phyloP scores from a whole-genome alignment of 2,113 vertebrate species.

The Capricornis sumatraensis region DNA sequence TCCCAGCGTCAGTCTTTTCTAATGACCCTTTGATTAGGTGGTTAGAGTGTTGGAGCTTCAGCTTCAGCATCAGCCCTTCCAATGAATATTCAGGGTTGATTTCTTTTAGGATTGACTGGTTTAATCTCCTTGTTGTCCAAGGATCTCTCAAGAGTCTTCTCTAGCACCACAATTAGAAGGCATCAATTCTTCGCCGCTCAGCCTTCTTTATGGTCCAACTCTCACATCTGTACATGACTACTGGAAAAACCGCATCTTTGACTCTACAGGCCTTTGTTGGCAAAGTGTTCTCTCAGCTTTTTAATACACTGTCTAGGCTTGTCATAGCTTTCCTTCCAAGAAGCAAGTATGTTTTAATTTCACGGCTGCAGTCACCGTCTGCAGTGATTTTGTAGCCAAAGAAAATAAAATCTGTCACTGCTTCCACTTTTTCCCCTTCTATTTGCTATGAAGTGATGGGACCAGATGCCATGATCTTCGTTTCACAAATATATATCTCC shows the following conservation, averaged over 20 bases:
- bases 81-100: not conserved
- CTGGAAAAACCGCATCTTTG: not conserved
- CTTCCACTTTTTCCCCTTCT: not conserved
- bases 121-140: not conserved
- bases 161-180: not conserved
- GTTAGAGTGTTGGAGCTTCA: not conserved
- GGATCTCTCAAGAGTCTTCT: not conserved
- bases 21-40: not conserved
- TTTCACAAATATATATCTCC: not conserved
- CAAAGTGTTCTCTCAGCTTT: not conserved
- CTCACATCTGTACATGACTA: not conserved
- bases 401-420: not conserved
- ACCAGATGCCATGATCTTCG: not conserved
- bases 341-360: not conserved
- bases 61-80: not conserved
- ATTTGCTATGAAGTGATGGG: not conserved
- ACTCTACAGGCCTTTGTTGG: not conserved
- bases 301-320: not conserved
- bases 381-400: not conserved
- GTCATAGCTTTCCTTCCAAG: not conserved
- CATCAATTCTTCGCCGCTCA: fast-evolving
- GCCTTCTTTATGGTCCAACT: not conserved
- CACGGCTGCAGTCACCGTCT: not conserved
- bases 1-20: not conserved
- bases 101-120: not conserved